These are phyloP conservation scores for Suncus etruscus DNA, from an alignment of 2,113 vertebrate genomes.

Conservation along the genomic window DNA sequence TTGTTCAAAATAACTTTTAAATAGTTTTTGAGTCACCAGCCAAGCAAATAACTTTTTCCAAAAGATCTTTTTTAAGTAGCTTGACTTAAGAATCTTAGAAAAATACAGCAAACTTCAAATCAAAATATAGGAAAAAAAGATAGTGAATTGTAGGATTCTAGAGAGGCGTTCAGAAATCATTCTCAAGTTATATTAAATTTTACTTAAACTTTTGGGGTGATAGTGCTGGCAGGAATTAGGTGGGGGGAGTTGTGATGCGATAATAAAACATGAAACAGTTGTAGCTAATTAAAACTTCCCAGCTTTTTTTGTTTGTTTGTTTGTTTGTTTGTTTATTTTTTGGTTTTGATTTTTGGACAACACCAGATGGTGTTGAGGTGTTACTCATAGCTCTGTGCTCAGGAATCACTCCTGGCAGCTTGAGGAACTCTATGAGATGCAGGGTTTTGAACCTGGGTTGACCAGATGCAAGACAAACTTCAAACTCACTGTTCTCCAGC, in stretches of 20 bases:
- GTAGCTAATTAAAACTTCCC: neutral
- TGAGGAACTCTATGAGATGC: too few relatives aligned
- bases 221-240: neutral
- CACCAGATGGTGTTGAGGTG: too few relatives aligned
- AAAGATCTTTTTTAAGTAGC: neutral
- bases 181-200: neutral
- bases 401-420: too few relatives aligned
- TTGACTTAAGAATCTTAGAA: slow-evolving; percentile 17
- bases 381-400: too few relatives aligned
- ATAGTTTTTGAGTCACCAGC: neutral
- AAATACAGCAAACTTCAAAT: slow-evolving; percentile 26
- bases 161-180: neutral
- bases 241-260: neutral
- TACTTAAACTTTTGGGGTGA: neutral
- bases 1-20: neutral
- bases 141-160: neutral
- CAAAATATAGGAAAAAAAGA: neutral
- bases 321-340: too few relatives aligned
- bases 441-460: too few relatives aligned
- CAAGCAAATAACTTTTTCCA: neutral
- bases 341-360: too few relatives aligned
- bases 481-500: too few relatives aligned
- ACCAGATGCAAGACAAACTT: too few relatives aligned
- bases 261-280: slow-evolving; percentile 18
- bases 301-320: neutral